phyloP scores from a whole-genome alignment of 2,113 vertebrate genomes.

The Neodontobutis hainanensis region DNA sequence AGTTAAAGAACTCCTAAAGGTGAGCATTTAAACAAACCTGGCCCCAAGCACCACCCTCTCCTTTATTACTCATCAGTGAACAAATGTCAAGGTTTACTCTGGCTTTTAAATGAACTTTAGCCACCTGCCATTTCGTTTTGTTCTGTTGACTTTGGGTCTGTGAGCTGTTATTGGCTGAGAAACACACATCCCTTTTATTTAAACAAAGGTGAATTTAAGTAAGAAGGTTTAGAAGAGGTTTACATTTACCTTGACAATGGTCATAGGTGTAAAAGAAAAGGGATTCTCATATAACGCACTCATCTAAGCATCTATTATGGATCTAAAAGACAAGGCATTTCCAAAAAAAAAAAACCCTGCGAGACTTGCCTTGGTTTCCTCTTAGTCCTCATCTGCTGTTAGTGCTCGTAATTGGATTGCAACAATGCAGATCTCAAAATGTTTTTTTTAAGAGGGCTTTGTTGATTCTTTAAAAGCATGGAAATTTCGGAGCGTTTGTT shows the following conservation, averaged over 20 bases:
- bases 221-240: too few species aligned
- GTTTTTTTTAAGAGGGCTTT: background rate
- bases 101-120: background rate
- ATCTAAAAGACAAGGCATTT: background rate
- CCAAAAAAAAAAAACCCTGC: background rate
- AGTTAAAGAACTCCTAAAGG: background rate
- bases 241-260: too few species aligned
- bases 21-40: conserved; percentile 1
- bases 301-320: background rate
- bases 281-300: background rate
- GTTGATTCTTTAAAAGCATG: conserved; percentile 3
- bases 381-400: background rate
- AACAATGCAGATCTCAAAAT: conserved; percentile 3
- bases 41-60: background rate
- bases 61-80: background rate
- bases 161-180: background rate
- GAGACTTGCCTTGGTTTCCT: background rate
- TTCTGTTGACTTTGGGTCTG: background rate
- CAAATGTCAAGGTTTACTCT: background rate
- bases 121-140: background rate
- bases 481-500: background rate
- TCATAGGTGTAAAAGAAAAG: too few species aligned
- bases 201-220: too few species aligned
- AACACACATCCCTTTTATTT: too few species aligned
- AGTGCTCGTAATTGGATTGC: background rate